Conservation (phyloP, 2,113 vertebrate genomes). For the Takifugu bimaculatus region DNA sequence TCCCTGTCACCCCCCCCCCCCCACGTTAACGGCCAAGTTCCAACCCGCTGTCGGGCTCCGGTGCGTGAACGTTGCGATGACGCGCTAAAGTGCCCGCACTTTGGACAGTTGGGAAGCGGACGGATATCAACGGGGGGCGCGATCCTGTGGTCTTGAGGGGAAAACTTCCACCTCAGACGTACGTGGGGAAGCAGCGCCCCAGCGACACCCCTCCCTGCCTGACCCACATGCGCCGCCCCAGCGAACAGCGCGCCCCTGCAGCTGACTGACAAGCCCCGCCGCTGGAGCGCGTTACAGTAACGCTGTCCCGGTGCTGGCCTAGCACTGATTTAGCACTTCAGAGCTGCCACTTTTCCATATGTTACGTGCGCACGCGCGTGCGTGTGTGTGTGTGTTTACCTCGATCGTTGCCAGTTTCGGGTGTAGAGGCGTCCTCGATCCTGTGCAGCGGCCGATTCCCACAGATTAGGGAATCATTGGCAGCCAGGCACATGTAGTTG, state of each 20-base stretch:
- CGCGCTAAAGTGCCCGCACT: not conserved
- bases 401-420: constrained; percentile 59
- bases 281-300: not conserved
- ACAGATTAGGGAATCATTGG: constrained; percentile 67
- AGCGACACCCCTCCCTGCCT: not conserved
- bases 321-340: constrained; percentile 34
- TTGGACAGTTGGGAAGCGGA: too few species aligned
- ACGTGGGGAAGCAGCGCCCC: not conserved
- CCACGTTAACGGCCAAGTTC: constrained; percentile 5
- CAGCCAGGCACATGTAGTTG: constrained; percentile 68
- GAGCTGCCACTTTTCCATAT: constrained; percentile 29
- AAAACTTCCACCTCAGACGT: not conserved
- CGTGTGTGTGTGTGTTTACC: constrained; percentile 50
- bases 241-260: not conserved
- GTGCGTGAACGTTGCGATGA: not conserved
- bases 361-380: not conserved
- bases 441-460: constrained; percentile 49
- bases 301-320: constrained; percentile 43
- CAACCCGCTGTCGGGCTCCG: not conserved
- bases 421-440: constrained; percentile 64
- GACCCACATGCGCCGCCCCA: constrained; percentile 38
- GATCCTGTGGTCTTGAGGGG: too few species aligned
- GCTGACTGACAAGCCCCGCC: constrained; percentile 55
- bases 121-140: too few species aligned
- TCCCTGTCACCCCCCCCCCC: too few species aligned